phyloP scores from a whole-genome alignment of 2,797 vertebrate genomes.

The Sardinella longiceps region DNA sequence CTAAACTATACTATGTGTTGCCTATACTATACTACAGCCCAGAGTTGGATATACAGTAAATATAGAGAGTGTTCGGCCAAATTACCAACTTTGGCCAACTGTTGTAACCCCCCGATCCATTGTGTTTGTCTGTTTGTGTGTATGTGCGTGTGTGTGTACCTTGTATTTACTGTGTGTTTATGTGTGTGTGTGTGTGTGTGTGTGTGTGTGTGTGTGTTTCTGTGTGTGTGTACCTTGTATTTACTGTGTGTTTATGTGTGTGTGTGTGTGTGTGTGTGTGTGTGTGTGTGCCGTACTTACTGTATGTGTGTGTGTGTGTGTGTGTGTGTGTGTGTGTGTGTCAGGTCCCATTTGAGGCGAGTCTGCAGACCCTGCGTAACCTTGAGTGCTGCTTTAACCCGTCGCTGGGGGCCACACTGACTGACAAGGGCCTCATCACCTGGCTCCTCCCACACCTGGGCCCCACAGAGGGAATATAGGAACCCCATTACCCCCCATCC shows the following conservation, averaged over 20 bases:
- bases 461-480: constrained; percentile 1
- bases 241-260: no score
- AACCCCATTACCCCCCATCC: no score
- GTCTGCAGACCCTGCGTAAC: constrained; percentile 66
- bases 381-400: constrained; percentile 83
- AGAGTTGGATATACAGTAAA: no score
- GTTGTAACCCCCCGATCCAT: no score
- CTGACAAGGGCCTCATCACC: constrained; percentile 67
- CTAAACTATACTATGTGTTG: no score
- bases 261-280: background rate
- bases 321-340: constrained; percentile 2
- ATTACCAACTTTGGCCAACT: no score
- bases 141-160: background rate
- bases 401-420: constrained; percentile 70
- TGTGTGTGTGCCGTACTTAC: background rate
- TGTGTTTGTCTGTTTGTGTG: no score
- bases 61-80: no score
- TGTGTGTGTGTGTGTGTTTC: no score
- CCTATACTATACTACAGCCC: no score
- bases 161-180: no score
- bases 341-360: constrained; percentile 80
- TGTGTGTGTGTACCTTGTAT: no score
- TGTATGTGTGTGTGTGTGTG: constrained; percentile 5
- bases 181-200: background rate
- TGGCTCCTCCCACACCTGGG: constrained; percentile 79